Evolutionary conservation across 2,888 invertebrate genomes (phyloP), one percentile per base, ranked within the genome.

Genomic region (Anarsia innoxiella): DNA sequence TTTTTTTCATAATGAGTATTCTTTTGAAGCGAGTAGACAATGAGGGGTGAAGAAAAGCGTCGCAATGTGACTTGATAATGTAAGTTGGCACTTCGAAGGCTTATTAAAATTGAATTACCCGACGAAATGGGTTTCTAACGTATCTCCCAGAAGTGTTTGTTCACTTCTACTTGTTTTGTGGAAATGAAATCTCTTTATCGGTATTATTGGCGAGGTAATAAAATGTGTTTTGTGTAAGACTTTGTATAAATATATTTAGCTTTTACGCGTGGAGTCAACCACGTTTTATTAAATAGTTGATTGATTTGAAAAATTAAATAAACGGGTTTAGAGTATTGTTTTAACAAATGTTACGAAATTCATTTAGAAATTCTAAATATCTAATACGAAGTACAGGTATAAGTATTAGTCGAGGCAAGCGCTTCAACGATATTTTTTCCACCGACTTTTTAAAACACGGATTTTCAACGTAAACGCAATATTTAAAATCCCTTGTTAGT

Each of bases 51-150:
- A 49, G 48, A 54, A 57, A 52, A 56, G 53, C 54, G 57, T 50
- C 59, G 52, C 57, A 62, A 64, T 56, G 65, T 55, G 59, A 62
- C 55, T 69, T 67, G 61, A 59, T 65, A 58, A 66, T 68, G 64
- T 66, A 68, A 66, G 61, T 65, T 56, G 59, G 53, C 58, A 53
- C 63, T 64, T 60, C 56, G 53, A 52, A 38, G 46, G 59, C 66
- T 67, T 68, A 66, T 68, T 68, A 68, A 66, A 68, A 63, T 68
- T 66, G 57, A 61, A 68, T 66, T 53, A 56, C 60, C 63, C 59
- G 49, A 56, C 58, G 53, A 59, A 66, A 60, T 56, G 64, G 57
- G 55, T 56, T 55, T 45, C 51, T 51, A 53, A 56, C 59, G 58
- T 58, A 62, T 60, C 58, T 60, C 44, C 34, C n/a, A 48, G 25